Base-by-base conservation (phyloP, 2,113 vertebrate genomes). In the Otus sunia region DNA sequence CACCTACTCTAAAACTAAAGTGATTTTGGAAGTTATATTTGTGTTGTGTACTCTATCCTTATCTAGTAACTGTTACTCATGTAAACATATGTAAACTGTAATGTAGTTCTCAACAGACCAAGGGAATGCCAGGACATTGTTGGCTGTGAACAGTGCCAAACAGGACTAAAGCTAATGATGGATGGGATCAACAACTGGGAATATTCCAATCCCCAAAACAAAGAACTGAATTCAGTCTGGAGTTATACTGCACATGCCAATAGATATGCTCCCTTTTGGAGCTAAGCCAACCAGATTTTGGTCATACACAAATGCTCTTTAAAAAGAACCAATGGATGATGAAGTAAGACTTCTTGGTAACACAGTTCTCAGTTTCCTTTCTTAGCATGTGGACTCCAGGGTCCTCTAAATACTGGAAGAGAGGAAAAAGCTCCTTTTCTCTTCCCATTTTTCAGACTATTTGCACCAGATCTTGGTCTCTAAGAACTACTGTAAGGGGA, bases 1-100 rank as follows among this genome's bases (percentile, higher is more conserved):
- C 12, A 52, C 14, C 20, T 49, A 12, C 37, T 75, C 43, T 36
- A 64, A 36, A 91, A 81, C 29, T 17, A 10, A 74, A 43, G 25
- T 49, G 9, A 39, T 72, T 72, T 52, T 27, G 34, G 36, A 67
- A 64, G 49, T 8, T 71, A 30, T 5, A 3, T 20, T 62, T 49
- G 10, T 67, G 21, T 62, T 49, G 10, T 67, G 23, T 6, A 7
- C 7, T 30, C 8, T 26, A 2, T n/a, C n/a, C 41, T 76, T 62
- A 32, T 12, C 29, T 60, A 55, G 39, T 30, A 76, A 34, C 18
- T 10, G 1, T 55, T 55, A 47, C 0, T 0, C 3, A 12, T 9
- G 15, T 50, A n/a, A 77, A 27, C 0, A 1, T 15, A 16, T 32
- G 27, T 4, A 43, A 86, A 59, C 14, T 23, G 63, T 59, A 58